phyloP scores from a whole-genome alignment of 2,113 vertebrate genomes.

The Cnemophilus loriae region DNA sequence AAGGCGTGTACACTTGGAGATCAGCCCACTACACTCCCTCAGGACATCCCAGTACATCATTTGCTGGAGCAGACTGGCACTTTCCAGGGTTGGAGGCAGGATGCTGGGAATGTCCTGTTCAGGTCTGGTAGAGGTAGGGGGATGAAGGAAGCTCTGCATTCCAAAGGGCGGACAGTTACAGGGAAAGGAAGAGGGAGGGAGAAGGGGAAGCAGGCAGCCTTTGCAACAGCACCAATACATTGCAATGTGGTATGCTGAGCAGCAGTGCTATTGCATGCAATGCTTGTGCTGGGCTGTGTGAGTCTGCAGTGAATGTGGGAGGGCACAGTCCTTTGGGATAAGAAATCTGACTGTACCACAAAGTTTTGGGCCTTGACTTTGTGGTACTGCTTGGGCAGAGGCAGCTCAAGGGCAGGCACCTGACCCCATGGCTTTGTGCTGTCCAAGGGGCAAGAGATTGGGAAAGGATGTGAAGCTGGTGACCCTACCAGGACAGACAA shows the following conservation, averaged over 20 bases:
- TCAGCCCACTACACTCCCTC: not conserved
- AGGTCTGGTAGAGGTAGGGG: not conserved
- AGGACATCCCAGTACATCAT: not conserved
- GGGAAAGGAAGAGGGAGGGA: not conserved
- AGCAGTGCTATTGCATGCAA: not conserved
- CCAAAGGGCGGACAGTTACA: not conserved
- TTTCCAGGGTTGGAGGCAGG: not conserved
- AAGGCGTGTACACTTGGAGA: not conserved
- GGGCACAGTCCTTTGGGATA: not conserved
- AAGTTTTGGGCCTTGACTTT: not conserved
- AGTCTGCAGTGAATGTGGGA: not conserved
- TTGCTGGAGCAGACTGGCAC: not conserved
- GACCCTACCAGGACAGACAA: not conserved
- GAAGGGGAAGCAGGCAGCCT: not conserved
- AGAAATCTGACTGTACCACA: not conserved
- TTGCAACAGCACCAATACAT: not conserved
- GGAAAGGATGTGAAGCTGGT: not conserved
- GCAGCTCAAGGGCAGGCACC: not conserved
- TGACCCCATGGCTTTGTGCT: not conserved
- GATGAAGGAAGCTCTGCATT: not conserved
- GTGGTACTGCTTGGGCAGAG: not conserved
- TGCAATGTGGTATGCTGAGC: not conserved
- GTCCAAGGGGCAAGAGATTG: not conserved
- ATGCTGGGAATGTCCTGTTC: not conserved
- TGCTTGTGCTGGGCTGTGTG: not conserved